Evolutionary conservation across 1,140 invertebrate genomes (phyloP), one percentile per base, ranked within the genome.

Genomic region (Colletes gigas): DNA sequence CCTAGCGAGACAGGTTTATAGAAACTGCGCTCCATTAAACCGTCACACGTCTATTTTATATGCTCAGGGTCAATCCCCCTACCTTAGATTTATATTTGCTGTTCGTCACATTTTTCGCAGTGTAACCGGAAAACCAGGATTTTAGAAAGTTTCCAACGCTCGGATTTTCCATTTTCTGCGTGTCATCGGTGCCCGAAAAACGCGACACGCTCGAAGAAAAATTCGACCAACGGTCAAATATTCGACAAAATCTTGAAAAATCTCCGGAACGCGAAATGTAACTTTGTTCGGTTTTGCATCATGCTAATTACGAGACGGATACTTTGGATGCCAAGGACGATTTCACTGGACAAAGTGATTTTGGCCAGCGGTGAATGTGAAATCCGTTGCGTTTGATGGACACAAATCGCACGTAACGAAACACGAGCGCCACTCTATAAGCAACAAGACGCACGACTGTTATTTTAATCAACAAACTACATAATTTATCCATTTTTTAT

Each of bases 201-300:
- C 30, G 30, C 30, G 30, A 30, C 30, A 30, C 30, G 30, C 30
- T 2, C 30, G 30, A 30, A 30, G n/a, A 30, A 30, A 30, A 30
- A 30, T 30, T 30, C 30, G 30, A 30, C 30, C 30, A 30, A 30
- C 30, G 2, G 30, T 30, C 30, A 30, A 30, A 30, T 30, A 2
- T 30, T 30, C 30, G 30, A 30, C 30, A 30, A 30, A 30, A 30
- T 30, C 15, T 7, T 8, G 10, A 39, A 62, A 62, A 39, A 21
- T 21, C 30, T 62, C 8, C 10, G 8, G 7, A 19, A 12, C 4
- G 0, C 10, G 9, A 50, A 15, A 5, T n/a, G 71, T 30, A 85
- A 84, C 71, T 60, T 21, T 47, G 6, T 15, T 21, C 7, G 19
- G 8, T 55, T 85, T 86, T 86, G 66, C 84, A 79, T 82, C 83